These are phyloP conservation scores for Hydriomena furcata DNA, from an alignment of 2,888 invertebrate species.

Conservation along the genomic window DNA sequence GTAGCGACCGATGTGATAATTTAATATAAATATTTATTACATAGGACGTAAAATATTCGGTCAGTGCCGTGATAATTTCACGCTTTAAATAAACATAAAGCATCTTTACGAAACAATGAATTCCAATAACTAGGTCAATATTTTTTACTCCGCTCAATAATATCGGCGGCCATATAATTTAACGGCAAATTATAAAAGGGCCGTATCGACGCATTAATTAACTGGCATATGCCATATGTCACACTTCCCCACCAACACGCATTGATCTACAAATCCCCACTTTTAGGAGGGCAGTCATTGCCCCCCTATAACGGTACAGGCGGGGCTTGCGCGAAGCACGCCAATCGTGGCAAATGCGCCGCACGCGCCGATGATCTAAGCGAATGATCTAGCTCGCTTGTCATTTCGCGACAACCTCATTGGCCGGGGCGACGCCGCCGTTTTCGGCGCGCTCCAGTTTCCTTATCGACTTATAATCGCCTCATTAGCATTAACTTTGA, in stretches of 20 bases:
- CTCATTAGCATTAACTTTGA: constrained; percentile 61
- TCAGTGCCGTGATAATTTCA: not conserved
- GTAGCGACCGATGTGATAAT: no score
- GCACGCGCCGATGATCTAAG: constrained; percentile 72
- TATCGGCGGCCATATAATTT: constrained; percentile 39
- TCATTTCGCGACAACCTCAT: constrained; percentile 77
- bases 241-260: constrained; percentile 59
- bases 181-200: constrained; percentile 50
- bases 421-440: constrained; percentile 66
- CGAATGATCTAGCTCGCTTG: constrained; percentile 80
- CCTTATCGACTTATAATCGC: constrained; percentile 44
- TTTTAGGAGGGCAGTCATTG: constrained; percentile 73
- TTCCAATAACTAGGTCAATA: constrained; percentile 31
- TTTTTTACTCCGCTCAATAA: constrained; percentile 27
- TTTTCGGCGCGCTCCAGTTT: constrained; percentile 59
- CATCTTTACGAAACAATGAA: constrained; percentile 25
- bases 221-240: constrained; percentile 69
- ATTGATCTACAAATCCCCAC: constrained; percentile 76
- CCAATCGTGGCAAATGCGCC: constrained; percentile 73
- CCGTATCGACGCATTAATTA: constrained; percentile 62
- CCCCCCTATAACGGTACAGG: constrained; percentile 81
- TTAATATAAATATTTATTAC: no score
- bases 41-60: not conserved
- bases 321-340: constrained; percentile 71
- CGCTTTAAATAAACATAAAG: not conserved